Conservation (phyloP, 2,113 vertebrate genomes). For the Emberiza fucata region DNA sequence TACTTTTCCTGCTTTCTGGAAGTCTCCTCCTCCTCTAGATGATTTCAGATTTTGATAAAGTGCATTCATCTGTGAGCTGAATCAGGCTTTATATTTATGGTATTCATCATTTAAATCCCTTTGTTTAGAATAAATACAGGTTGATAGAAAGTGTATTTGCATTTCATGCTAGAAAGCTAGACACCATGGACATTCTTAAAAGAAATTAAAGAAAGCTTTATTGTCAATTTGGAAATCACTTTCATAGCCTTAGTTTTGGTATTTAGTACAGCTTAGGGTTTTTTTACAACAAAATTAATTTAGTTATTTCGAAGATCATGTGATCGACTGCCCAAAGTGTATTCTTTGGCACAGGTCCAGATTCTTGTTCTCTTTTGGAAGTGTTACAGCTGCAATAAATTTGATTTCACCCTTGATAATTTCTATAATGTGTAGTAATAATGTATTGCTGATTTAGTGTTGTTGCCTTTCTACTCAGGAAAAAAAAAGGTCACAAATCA, state of each 20-base stretch:
- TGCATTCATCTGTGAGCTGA: not conserved
- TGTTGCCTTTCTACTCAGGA: not conserved
- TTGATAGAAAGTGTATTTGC: not conserved
- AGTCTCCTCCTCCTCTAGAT: not conserved
- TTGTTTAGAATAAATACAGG: not conserved
- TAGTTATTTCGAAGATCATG: not conserved
- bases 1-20: not conserved
- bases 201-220: not conserved
- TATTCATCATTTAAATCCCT: not conserved
- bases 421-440: constrained; percentile 24
- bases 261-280: not conserved
- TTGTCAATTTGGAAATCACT: not conserved
- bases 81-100: not conserved
- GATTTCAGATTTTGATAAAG: not conserved
- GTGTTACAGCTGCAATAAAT: constrained; percentile 36
- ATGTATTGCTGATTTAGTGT: constrained; percentile 17
- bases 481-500: constrained; percentile 1
- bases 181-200: not conserved
- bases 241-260: not conserved
- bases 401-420: constrained; percentile 55
- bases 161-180: not conserved
- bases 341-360: constrained; percentile 23
- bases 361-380: constrained; percentile 27
- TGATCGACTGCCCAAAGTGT: not conserved
- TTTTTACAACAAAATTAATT: constrained; percentile 45